Percentiles rank a stretch among this genome's conserved stretches.
Conservation (phyloP, 92 coral and sea anemone species). For the Nematostella vectensis region DNA sequence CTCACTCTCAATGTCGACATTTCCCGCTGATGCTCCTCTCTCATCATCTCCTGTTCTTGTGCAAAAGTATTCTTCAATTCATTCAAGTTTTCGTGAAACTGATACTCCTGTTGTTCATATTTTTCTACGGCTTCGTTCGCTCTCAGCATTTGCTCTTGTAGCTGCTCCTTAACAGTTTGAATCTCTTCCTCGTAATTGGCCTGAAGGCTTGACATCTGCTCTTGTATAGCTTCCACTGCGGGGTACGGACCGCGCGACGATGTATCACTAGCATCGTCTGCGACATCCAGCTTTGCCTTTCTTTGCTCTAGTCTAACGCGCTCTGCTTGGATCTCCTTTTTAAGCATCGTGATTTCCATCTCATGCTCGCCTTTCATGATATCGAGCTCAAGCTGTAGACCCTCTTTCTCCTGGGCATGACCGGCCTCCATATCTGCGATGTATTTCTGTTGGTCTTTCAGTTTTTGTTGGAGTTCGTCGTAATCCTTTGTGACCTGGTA, state of each 20-base stretch:
- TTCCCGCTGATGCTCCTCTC: slow-evolving; percentile 33
- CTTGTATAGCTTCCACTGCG: slow-evolving; percentile 34
- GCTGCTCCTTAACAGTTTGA: slow-evolving; percentile 44
- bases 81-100: slow-evolving; percentile 53
- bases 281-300: slow-evolving; percentile 27
- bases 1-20: slow-evolving; percentile 9
- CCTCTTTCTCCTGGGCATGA: slow-evolving; percentile 49
- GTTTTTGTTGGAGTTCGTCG: slow-evolving; percentile 55
- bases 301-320: slow-evolving; percentile 40
- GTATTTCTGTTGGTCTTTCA: slow-evolving; percentile 57
- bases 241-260: slow-evolving; percentile 33
- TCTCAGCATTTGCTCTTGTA: slow-evolving; percentile 47
- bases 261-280: slow-evolving; percentile 30
- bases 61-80: slow-evolving; percentile 42
- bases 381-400: slow-evolving; percentile 70
- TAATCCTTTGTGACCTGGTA: slow-evolving; percentile 58
- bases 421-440: slow-evolving; percentile 58
- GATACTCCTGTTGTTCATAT: slow-evolving; percentile 66
- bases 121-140: slow-evolving; percentile 50
- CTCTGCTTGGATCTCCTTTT: slow-evolving; percentile 60
- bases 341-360: slow-evolving; percentile 64
- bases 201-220: slow-evolving; percentile 34
- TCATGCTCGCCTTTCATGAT: slow-evolving; percentile 74
- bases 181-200: slow-evolving; percentile 64
- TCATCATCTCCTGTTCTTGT: slow-evolving; percentile 25